Evolutionary conservation across 1,140 invertebrate genomes (phyloP).

Genomic region (Conus ventricosus): DNA sequence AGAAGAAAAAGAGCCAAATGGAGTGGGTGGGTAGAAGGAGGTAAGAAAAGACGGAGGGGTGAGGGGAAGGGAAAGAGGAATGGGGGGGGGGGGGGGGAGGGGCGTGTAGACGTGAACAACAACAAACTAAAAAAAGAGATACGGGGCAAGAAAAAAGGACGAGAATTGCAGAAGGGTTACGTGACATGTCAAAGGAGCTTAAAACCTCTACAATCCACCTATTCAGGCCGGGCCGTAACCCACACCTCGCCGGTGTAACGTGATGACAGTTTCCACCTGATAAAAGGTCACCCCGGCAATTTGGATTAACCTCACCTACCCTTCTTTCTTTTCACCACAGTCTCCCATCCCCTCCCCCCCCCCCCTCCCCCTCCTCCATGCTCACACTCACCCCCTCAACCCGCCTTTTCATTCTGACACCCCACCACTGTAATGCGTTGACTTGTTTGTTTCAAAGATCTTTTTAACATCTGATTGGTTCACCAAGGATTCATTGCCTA

Average conservation of each 20-base stretch:
- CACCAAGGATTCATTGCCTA: no score
- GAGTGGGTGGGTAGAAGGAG: no score
- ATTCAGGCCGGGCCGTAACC: not conserved
- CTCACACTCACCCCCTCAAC: not conserved
- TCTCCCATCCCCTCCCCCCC: not conserved
- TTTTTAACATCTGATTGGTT: no score
- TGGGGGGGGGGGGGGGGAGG: no score
- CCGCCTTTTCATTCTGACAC: no score
- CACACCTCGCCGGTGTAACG: not conserved
- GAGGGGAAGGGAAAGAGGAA: not conserved
- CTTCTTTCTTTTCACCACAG: not conserved
- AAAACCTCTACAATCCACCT: conserved; percentile 7
- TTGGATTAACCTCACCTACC: not conserved
- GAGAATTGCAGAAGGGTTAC: conserved; percentile 10
- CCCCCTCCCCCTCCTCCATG: not conserved
- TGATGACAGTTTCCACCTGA: not conserved
- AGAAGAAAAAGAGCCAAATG: no score
- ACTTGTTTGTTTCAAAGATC: no score
- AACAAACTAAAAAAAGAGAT: not conserved
- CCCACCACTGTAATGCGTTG: no score
- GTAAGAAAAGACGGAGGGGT: not conserved
- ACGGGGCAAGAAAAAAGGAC: not conserved
- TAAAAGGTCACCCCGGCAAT: conserved; percentile 10
- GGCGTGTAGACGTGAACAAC: not conserved
- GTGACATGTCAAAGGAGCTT: conserved; percentile 2